Evolutionary conservation across 2,113 vertebrate species (phyloP), one percentile per base, ranked within the genome.

Genomic region (Thoracochromis brauschi): DNA sequence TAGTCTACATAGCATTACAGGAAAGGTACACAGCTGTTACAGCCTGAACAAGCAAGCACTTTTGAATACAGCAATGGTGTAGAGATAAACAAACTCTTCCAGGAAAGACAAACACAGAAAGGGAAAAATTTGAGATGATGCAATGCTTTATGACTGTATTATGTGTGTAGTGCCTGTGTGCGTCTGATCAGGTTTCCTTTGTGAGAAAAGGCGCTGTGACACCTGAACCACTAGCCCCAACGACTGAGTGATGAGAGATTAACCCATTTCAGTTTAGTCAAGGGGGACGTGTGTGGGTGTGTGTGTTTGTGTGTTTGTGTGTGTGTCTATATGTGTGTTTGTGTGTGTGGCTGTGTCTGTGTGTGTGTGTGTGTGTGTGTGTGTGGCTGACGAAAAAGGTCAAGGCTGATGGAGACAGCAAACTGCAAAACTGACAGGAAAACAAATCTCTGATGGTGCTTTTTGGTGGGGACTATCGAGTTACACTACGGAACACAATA

Each of bases 121-220:
- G 83, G 73, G 55, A 9, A 26, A 71, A 31, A 11, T 1, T 11
- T 78, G 42, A 78, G 42, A 78, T 31, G 57, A 38, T 29, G 68
- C 40, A 40, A 5, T 29, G 33, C 24, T 86, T 80, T 21, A 42
- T n/a, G 47, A 83, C 42, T 83, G 79, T 55, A 85, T 45, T 79
- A 26, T 86, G 82, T 87, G 54, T 83, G 29, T 8, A 19, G 54
- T n/a, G 9, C 24, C 10, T 49, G 42, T 89, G n/a, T 38, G 45
- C 29, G 16, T 86, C 42, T 7, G 88, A 92, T 95, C 85, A 3
- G 21, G 81, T 94, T 93, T 93, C 92, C 65, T 88, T 83, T 93
- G 88, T 89, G 71, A 40, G 49, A 65, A 60, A 7, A 33, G 16
- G 47, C 8, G 38, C 87, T 5, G 38, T 2, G 90, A 93, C 91